Base-by-base conservation (phyloP, 2,113 vertebrate genomes). In the Casuarius casuarius region DNA sequence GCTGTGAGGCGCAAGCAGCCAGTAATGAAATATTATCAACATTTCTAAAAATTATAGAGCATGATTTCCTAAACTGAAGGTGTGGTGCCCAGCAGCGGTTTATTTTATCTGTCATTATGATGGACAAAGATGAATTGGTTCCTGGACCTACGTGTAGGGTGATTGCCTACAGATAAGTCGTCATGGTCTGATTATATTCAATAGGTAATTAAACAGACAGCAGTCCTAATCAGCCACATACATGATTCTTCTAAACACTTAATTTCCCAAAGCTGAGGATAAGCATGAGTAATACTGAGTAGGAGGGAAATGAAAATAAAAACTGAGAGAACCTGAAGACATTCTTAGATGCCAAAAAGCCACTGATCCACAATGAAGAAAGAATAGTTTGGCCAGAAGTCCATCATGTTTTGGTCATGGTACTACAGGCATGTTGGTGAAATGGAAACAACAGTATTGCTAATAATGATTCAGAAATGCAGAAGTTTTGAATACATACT, bases 271-370 rank as follows among this genome's bases (percentile, higher is more conserved):
- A 89, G 54, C 17, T 9, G 4, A 74, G 65, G 26, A 7, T 65
- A 75, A 88, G 38, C 42, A 67, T 84, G 61, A 95, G 9, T 78
- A 89, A 94, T 75, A 81, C 9, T 61, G 84, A 95, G 46, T 63
- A 86, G 38, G 56, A 91, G 51, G 38, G 10, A 95, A 91, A 94
- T 38, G 26, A 12, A 92, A 92, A 94, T 56, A 84, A 63, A 86
- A 92, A 83, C 4, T 54, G 76, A 95, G 54, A 86, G 42, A 91
- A 89, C 0, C 12, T 92, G 51, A 92, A 86, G 23, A 46, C 42
- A 42, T 89, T 87, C 46, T 67, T 78, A 84, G n/a, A 85, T 94
- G 40, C 44, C 29, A 62, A 90, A 95, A 92, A 66, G 7, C 9
- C 38, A 62, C 42, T 81, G 16, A 16, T 92, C 29, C 42, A 71